Evolutionary conservation across 2,888 invertebrate genomes (phyloP).

Genomic region (Micropterix aruncella): DNA sequence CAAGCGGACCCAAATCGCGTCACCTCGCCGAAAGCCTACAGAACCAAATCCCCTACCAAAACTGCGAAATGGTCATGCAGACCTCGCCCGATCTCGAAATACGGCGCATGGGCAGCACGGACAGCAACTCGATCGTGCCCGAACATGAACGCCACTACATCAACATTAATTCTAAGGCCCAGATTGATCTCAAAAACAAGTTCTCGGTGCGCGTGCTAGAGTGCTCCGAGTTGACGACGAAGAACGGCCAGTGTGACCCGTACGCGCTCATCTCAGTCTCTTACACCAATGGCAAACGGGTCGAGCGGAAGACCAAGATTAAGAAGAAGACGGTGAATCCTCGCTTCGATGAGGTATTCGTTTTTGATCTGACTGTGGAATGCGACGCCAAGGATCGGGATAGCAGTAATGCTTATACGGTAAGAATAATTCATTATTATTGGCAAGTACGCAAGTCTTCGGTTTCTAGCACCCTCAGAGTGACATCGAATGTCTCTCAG

Average conservation of each 20-base stretch:
- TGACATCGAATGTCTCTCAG: too few species aligned
- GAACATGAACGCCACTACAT: slow-evolving; percentile 35
- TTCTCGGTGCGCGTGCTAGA: slow-evolving; percentile 58
- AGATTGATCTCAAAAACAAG: slow-evolving; percentile 28
- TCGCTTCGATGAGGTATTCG: slow-evolving; percentile 76
- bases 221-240: slow-evolving; percentile 77
- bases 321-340: slow-evolving; percentile 85
- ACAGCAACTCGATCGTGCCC: slow-evolving; percentile 26
- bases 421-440: too few species aligned
- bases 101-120: slow-evolving; percentile 2
- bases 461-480: too few species aligned
- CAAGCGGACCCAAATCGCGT: not conserved
- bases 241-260: slow-evolving; percentile 85
- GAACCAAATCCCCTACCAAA: not conserved
- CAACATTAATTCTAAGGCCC: slow-evolving; percentile 15
- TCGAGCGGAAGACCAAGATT: slow-evolving; percentile 69
- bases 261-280: slow-evolving; percentile 70
- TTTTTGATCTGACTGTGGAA: slow-evolving; percentile 54
- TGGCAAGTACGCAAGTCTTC: too few species aligned
- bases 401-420: slow-evolving; percentile 37
- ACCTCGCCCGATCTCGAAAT: slow-evolving; percentile 5
- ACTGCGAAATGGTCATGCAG: not conserved
- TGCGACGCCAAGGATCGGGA: slow-evolving; percentile 38
- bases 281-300: slow-evolving; percentile 68
- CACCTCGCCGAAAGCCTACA: not conserved